Evolutionary conservation across 1,140 invertebrate species (phyloP), one percentile per base, ranked within the genome.

Genomic region (Sycophila sp.): DNA sequence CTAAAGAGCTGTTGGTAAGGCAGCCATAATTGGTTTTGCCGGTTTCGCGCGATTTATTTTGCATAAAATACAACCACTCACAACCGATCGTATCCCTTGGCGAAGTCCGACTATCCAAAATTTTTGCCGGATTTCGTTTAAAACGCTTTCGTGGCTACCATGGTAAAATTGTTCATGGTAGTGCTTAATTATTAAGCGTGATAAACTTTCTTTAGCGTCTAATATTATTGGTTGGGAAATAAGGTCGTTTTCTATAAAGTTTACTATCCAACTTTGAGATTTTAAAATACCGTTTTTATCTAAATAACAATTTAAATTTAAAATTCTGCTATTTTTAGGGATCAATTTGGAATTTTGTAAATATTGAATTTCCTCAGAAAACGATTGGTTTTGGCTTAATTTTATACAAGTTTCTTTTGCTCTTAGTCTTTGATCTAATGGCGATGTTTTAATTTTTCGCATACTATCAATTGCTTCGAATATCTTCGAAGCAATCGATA

Each of bases 121-220:
- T n/a, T 49, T 59, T 49, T 65, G 65, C 0, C 49, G 47, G 0
- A 77, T 22, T 26, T 73, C 65, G 30, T 76, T 76, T 0, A 76
- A 34, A 2, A 72, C 64, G 0, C 34, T 68, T 36, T 76, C n/a
- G n/a, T n/a, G n/a, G n/a, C n/a, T n/a, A n/a, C 17, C 19, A 28
- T 53, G 62, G 26, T 53, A 38, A 28, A 26, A 38, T 15, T 28
- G 10, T 2, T 15, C 4, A 19, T 65, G 62, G 17, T 53, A 53
- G n/a, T 17, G 8, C 11, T 53, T 38, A 10, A 65, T 53, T 15
- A 65, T 8, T 38, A 53, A 26, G 8, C 26, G 15, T 8, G 28
- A 11, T 7, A n/a, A 24, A 6, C 3, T 3, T 13, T 67, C 5
- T 34, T 32, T 30, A 10, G 26, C 51, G 13, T 58, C 53, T 5